phyloP scores from a whole-genome alignment of 2,888 invertebrate genomes.

The Sarcophaga rosellei region DNA sequence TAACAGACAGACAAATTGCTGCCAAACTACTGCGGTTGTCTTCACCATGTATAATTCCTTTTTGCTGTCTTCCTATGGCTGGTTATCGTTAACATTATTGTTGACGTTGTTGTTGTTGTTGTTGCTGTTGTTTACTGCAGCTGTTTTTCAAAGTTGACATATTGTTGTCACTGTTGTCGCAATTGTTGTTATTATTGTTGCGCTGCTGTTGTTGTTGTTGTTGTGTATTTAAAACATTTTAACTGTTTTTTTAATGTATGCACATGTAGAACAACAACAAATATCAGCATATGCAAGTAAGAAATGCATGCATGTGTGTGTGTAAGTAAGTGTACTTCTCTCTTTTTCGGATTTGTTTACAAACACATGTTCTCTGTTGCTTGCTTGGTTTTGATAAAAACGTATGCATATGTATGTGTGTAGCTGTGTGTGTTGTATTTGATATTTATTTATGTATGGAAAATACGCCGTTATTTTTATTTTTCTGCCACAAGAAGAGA shows the following conservation, averaged over 20 bases:
- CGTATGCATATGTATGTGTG: neutral
- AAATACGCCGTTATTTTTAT: neutral
- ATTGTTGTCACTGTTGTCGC: constrained; percentile 11
- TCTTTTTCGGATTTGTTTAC: neutral
- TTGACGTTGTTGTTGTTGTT: constrained; percentile 51
- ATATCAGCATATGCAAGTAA: neutral
- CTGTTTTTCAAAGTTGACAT: constrained; percentile 24
- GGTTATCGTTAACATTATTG: constrained; percentile 34
- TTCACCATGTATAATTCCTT: constrained; percentile 32
- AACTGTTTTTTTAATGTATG: constrained; percentile 37
- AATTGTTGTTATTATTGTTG: constrained; percentile 49
- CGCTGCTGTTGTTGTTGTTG: neutral
- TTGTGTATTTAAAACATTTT: constrained; percentile 52
- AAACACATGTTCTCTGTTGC: neutral
- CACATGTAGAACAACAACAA: too few relatives aligned
- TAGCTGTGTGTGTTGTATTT: neutral
- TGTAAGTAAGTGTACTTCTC: too few relatives aligned
- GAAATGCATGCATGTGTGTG: too few relatives aligned
- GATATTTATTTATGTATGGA: constrained; percentile 22
- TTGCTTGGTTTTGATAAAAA: neutral
- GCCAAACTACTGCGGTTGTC: neutral
- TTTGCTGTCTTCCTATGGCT: constrained; percentile 11
- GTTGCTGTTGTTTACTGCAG: neutral
- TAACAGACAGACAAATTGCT: too few relatives aligned
- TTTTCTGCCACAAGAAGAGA: constrained; percentile 8